These are phyloP conservation scores for Nymphalis io DNA, from an alignment of 1,140 invertebrate genomes.

Conservation along the genomic window DNA sequence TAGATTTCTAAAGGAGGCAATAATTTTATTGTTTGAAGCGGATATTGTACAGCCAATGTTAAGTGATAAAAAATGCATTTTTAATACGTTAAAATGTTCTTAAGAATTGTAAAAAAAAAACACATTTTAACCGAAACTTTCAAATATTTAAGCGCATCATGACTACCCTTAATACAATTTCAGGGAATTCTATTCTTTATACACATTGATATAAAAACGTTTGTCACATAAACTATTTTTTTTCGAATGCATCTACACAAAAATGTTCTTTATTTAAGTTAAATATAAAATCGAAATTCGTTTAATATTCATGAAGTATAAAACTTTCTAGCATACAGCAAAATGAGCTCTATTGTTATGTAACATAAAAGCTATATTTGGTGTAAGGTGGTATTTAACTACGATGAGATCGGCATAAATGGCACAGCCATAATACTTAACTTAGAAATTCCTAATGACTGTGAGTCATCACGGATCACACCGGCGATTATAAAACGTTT, in stretches of 20 bases:
- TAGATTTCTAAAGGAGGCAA: too few relatives aligned
- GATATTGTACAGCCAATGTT: too few relatives aligned
- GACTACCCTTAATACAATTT: too few relatives aligned
- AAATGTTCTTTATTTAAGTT: not conserved
- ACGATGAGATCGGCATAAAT: constrained; percentile 34
- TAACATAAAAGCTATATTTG: not conserved
- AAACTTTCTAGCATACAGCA: not conserved
- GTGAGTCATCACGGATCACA: constrained; percentile 44
- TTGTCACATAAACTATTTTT: too few relatives aligned
- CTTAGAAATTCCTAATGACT: constrained; percentile 47
- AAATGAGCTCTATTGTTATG: not conserved
- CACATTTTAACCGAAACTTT: too few relatives aligned
- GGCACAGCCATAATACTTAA: constrained; percentile 39
- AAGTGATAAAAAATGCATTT: too few relatives aligned
- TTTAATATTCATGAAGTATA: not conserved
- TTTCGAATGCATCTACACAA: not conserved
- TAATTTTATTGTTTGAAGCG: too few relatives aligned
- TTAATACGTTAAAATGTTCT: too few relatives aligned
- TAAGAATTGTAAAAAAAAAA: too few relatives aligned
- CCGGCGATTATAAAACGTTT: constrained; percentile 15
- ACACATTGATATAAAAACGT: too few relatives aligned
- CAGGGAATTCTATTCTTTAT: too few relatives aligned
- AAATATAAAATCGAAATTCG: not conserved
- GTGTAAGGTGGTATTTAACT: constrained; percentile 7
- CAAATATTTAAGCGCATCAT: too few relatives aligned